Base-by-base conservation (phyloP, 2,888 invertebrate species). In the Trilocha varians region DNA sequence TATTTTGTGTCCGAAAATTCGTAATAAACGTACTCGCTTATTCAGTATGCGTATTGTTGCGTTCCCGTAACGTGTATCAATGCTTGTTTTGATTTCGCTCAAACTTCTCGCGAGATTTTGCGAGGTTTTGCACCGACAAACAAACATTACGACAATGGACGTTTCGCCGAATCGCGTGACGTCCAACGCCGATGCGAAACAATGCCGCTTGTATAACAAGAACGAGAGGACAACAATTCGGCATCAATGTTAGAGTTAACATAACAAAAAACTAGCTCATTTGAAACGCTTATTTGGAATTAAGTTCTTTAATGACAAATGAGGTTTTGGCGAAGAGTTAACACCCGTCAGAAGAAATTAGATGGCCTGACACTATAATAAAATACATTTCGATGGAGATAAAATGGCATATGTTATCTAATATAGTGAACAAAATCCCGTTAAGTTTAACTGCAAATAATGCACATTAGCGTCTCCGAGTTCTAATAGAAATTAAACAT, bases 121-220 rank as follows among this genome's bases (percentile, higher is more conserved):
- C 66, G 59, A 65, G 70, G 66, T 72, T 75, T 70, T 68, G 70
- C 58, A 52, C 54, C 62, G 61, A 65, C 69, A 78, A 85, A 84
- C 83, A 84, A 84, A 80, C 78, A 78, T 44, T 46, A 65, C 74
- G 69, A 85, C 84, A 85, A 84, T 85, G 79, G 82, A 63, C 59
- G 66, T 68, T 83, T 80, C 79, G 67, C 49, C 65, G 84, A 82
- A 83, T 56, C 65, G 67, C 55, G 65, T 74, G 79, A 79, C 79
- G 78, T 65, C 61, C 59, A 56, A 25, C 50, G 55, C 79, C 73
- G 75, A 80, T 78, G 76, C 76, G 70, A 76, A 82, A 85, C 84
- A 85, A 84, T 84, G 78, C 59, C 55, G 67, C 69, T 74, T 78
- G 79, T 77, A 76, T 74, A 83, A 82, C 73, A 72, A 70, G 25